Percentiles rank a stretch among this genome's conserved stretches.
These are phyloP conservation scores for Hydriomena furcata DNA, from an alignment of 2,888 invertebrate genomes.

Conservation along the genomic window DNA sequence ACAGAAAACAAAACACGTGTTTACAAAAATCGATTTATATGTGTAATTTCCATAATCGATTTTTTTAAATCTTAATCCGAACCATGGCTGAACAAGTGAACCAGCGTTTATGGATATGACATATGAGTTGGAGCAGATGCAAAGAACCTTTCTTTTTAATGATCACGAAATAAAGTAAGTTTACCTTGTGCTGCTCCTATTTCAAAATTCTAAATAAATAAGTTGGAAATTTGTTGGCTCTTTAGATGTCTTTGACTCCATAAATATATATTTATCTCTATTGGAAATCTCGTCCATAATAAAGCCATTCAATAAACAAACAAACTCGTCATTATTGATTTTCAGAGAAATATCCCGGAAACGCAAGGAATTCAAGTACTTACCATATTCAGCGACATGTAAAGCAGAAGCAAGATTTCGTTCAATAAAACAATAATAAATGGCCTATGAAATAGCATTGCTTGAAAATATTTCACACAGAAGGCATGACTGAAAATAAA, in stretches of 20 bases:
- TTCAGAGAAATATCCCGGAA: slow-evolving; percentile 87
- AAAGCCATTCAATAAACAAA: too few species aligned
- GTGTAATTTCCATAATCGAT: too few species aligned
- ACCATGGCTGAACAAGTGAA: slow-evolving; percentile 93
- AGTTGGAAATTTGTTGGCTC: too few species aligned
- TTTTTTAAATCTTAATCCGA: too few species aligned
- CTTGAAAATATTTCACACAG: slow-evolving; percentile 86
- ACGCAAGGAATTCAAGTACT: slow-evolving; percentile 87
- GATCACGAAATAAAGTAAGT: slow-evolving; percentile 87
- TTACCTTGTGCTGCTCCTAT: neutral
- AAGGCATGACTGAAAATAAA: slow-evolving; percentile 84
- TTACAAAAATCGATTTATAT: too few species aligned
- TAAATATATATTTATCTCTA: too few species aligned
- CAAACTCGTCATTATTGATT: too few species aligned
- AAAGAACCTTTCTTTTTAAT: slow-evolving; percentile 87
- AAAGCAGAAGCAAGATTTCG: slow-evolving; percentile 88
- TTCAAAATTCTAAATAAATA: too few species aligned
- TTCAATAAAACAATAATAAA: slow-evolving; percentile 87
- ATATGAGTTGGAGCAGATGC: slow-evolving; percentile 91
- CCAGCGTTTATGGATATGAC: slow-evolving; percentile 90
- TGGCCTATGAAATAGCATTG: slow-evolving; percentile 87
- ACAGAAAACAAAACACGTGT: slow-evolving; percentile 88
- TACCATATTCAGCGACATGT: slow-evolving; percentile 87
- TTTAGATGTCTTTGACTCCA: too few species aligned
- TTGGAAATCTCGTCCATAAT: too few species aligned